phyloP scores from a whole-genome alignment of 2,797 vertebrate species.

The Gymnoscopelus braueri region DNA sequence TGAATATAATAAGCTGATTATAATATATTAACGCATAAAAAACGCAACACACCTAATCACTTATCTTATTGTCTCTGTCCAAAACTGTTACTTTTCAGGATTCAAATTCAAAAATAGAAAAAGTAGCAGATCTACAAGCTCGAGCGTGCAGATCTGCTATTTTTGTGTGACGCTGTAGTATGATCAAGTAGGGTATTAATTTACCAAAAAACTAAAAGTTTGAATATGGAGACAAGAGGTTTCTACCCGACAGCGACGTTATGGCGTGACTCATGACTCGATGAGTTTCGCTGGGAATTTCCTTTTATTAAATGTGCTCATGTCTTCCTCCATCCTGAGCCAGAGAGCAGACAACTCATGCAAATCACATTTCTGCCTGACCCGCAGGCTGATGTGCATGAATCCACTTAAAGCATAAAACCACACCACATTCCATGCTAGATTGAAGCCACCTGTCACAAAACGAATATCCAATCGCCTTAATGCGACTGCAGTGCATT shows the following conservation, averaged over 20 bases:
- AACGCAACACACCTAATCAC: not conserved
- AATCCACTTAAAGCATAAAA: not conserved
- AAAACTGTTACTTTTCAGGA: not conserved
- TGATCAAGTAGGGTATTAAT: too few species aligned
- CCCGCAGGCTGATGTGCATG: not conserved
- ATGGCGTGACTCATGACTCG: not conserved
- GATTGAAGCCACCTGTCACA: not conserved
- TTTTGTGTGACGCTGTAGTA: too few species aligned
- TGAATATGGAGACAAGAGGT: too few species aligned
- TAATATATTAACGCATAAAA: not conserved
- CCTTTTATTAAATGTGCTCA: not conserved
- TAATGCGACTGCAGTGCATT: too few species aligned
- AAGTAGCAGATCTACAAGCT: too few species aligned
- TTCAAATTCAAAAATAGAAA: not conserved
- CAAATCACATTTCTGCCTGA: not conserved
- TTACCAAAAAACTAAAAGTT: too few species aligned
- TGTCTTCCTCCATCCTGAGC: constrained; percentile 2
- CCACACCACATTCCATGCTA: not conserved
- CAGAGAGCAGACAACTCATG: not conserved
- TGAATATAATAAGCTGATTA: not conserved
- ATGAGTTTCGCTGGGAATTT: not conserved
- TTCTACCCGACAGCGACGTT: not conserved
- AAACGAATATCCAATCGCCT: not conserved
- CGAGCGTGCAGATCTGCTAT: too few species aligned
- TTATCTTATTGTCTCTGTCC: too few species aligned